Base-by-base conservation (phyloP, 2,113 vertebrate species). In the Mesocricetus auratus region DNA sequence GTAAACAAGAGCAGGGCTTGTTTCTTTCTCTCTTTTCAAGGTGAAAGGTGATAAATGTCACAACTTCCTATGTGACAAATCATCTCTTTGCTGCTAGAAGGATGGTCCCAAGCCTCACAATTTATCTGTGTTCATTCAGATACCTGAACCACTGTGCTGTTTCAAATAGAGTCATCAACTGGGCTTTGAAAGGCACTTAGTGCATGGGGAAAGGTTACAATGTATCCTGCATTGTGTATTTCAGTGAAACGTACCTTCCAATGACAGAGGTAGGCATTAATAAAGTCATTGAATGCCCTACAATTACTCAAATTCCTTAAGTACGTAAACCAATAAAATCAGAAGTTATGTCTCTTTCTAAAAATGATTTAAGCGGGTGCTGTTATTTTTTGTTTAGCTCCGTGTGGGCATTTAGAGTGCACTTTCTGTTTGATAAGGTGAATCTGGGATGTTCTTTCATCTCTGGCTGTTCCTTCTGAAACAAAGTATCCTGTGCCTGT, bases 361-460 rank as follows among this genome's bases (percentile, higher is more conserved):
- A 98, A 97, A 97, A 90, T 79, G 64, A 95, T 92, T 93, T 0
- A 0, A 83, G 53, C 69, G 29, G 6, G 88, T 64, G 86, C 91
- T 97, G 92, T 71, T 64, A 64, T 95, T 97, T 91, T 95, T 89
- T 0, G 83, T 95, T 96, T 92, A 86, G 82, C 89, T 93, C 69
- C 93, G 26, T 7, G 5, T 56, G 83, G 90, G 15, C 94, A 77
- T 92, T 95, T 96, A 93, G 81, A 90, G 36, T 19, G 19, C 17
- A 10, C 36, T 1, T 95, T 98, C 93, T 95, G 56, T 97, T 96
- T 96, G 90, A 97, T 96, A 96, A 74, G 56, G 85, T 79, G 93
- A 87, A 93, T 97, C 90, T 94, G 97, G 64, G 10, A 42, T 69
- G 24, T 47, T 69, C 47, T 94, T 90, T 89, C 47, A 75, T 88